Conservation (phyloP, 2,113 vertebrate genomes). For the Penelope pileata region DNA sequence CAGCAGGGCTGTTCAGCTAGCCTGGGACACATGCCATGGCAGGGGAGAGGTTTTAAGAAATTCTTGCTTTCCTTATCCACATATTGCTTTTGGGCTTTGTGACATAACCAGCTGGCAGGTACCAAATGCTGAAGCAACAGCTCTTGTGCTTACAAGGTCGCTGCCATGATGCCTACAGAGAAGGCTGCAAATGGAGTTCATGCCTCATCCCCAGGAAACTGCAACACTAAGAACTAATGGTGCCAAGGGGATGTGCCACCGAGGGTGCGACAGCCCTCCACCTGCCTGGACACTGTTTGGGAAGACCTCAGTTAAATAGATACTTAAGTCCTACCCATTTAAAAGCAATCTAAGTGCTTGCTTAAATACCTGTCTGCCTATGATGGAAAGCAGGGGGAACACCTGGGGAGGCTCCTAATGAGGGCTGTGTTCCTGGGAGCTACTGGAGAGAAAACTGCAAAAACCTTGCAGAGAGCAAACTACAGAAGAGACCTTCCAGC, state of each 20-base stretch:
- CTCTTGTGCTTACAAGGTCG: not conserved
- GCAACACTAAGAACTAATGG: not conserved
- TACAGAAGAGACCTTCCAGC: not conserved
- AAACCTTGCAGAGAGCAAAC: not conserved
- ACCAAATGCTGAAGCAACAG: not conserved
- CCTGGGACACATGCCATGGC: rapidly evolving
- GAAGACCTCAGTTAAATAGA: not conserved
- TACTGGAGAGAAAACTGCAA: not conserved
- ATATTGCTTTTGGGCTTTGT: not conserved
- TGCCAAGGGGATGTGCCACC: not conserved
- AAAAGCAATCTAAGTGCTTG: not conserved
- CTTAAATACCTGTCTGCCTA: not conserved
- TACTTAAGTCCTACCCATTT: not conserved
- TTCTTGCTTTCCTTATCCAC: not conserved
- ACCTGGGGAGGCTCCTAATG: not conserved
- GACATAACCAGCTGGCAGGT: not conserved
- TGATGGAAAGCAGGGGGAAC: not conserved
- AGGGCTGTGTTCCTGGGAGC: not conserved
- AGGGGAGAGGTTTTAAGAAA: not conserved
- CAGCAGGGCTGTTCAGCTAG: not conserved
- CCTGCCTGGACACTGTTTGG: not conserved
- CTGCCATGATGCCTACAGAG: not conserved
- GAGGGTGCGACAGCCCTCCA: not conserved
- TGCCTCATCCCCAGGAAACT: rapidly evolving
- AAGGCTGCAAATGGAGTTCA: not conserved